Base-by-base conservation (phyloP, 2,113 vertebrate genomes). In the Arizona elegans region DNA sequence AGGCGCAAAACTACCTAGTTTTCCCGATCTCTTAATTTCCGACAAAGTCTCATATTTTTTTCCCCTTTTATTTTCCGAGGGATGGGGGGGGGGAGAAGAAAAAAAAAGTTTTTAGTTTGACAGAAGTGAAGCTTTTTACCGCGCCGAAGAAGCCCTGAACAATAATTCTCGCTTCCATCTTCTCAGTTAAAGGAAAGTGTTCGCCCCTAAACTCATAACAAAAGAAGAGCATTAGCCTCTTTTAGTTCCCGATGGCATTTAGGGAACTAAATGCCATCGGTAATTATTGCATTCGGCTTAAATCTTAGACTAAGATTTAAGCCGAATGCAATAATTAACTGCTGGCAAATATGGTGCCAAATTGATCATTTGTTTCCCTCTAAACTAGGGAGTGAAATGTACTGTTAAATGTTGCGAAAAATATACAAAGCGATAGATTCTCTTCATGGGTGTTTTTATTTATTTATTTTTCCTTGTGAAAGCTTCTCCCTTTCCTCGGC, bases 401-500 rank as follows among this genome's bases (percentile, higher is more conserved):
- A 58, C 53, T 55, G 7, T 70, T 0, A 2, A 88, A 24, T 1
- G 86, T 43, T 10, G 12, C 90, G 86, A 93, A 17, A 0, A 15
- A 38, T 91, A 56, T 93, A 62, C 33, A 93, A 95, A 92, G 58
- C 0, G 15, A 86, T 3, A 9, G 43, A 59, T 59, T 70, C 54
- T 86, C 5, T 86, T 93, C 53, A 17, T 91, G 62, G 29, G 62
- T n/a, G 5, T 21, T 26, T 24, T 53, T 90, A 50, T 50, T 50
- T 50, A 7, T 50, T 47, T 47, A 47, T 56, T 19, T 53, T 3
- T 4, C 11, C 95, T 92, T 95, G 95, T 94, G 58, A 75, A 8
- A 6, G 1, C 19, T 38, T 7, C 15, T 38, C 11, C 19, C 56
- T 94, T 89, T 75, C 11, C 15, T 91, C 3, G 55, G 56, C 0